These are phyloP conservation scores for Tachysurus vachellii DNA, from an alignment of 2,113 vertebrate species.

Conservation along the genomic window DNA sequence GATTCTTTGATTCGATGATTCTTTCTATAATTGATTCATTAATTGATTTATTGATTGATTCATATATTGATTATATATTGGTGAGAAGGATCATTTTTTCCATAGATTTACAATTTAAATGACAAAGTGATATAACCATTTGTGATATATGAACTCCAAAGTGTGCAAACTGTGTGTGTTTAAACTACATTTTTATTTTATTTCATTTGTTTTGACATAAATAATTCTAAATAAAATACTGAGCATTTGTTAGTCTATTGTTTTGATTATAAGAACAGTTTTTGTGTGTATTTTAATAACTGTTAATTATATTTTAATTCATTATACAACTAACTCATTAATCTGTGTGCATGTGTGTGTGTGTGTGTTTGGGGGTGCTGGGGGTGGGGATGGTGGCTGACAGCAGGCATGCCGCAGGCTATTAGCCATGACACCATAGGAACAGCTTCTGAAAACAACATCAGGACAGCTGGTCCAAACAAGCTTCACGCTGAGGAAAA, in stretches of 20 bases:
- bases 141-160: neutral
- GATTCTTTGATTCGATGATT: neutral
- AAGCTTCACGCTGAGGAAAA: neutral
- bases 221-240: neutral
- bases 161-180: neutral
- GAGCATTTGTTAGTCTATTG: neutral
- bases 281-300: neutral
- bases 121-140: neutral
- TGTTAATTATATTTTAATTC: neutral
- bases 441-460: constrained; percentile 15
- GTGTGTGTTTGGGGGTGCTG: neutral
- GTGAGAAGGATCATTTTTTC: neutral
- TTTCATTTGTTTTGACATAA: neutral
- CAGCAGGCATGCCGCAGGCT: constrained; percentile 14
- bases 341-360: constrained; percentile 5
- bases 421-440: neutral
- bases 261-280: neutral
- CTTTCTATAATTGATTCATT: neutral
- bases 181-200: neutral
- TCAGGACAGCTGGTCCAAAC: constrained; percentile 19
- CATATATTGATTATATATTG: too few relatives aligned
- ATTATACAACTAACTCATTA: neutral
- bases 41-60: neutral
- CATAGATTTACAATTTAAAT: neutral
- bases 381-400: too few relatives aligned